Evolutionary conservation across 1,140 invertebrate species (phyloP).

Genomic region (Drosophila orena): DNA sequence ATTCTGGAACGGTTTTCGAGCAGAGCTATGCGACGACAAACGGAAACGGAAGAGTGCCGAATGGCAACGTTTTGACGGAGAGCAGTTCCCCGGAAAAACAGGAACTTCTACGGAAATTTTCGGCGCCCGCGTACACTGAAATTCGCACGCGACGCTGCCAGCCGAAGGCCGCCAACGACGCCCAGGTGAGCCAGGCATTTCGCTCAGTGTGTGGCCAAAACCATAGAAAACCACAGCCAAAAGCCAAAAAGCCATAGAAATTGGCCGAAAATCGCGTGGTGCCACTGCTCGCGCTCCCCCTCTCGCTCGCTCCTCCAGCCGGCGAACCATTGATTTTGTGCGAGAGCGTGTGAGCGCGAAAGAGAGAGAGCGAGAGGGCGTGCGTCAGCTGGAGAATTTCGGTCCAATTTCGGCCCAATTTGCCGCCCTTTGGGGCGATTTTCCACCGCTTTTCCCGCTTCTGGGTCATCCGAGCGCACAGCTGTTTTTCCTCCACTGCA

Average conservation of each 20-base stretch:
- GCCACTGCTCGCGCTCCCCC: constrained; percentile 3
- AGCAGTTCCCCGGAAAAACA: background rate
- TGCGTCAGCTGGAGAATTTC: constrained; percentile 13
- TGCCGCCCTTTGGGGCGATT: background rate
- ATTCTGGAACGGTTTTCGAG: constrained; percentile 47
- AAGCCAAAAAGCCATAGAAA: constrained; percentile 6
- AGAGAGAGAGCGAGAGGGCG: constrained; percentile 6
- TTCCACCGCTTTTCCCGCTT: constrained; percentile 10
- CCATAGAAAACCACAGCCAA: constrained; percentile 4
- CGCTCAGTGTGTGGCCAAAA: background rate
- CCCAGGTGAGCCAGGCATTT: constrained; percentile 61
- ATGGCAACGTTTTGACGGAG: background rate
- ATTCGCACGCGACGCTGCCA: constrained; percentile 70
- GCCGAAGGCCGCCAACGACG: constrained; percentile 42
- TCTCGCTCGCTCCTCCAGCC: constrained; percentile 14
- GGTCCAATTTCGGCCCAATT: background rate
- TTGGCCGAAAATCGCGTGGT: constrained; percentile 19
- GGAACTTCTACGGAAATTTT: constrained; percentile 54
- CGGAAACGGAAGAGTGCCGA: constrained; percentile 41
- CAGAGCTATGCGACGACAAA: constrained; percentile 39
- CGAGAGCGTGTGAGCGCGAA: background rate
- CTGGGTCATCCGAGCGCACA: constrained; percentile 34
- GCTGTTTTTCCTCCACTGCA: constrained; percentile 25
- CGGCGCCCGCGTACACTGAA: constrained; percentile 73
- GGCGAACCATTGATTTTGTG: constrained; percentile 29